These are phyloP conservation scores for Stegodyphus dumicola DNA, from an alignment of 1,140 invertebrate genomes.

Conservation along the genomic window DNA sequence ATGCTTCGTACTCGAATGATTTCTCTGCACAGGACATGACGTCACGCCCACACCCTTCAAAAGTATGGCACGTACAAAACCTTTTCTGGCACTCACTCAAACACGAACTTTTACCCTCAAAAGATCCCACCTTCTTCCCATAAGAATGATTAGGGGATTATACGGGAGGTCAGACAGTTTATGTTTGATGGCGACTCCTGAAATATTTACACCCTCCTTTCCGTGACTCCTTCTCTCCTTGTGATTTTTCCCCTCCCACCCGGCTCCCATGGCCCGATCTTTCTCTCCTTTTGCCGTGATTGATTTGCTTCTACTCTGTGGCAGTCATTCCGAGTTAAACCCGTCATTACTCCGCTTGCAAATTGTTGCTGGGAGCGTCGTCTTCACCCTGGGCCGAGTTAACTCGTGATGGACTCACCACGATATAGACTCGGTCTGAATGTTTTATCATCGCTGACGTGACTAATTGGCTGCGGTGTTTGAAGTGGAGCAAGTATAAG, in stretches of 20 bases:
- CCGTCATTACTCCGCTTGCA: conserved; percentile 18
- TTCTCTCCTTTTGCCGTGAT: conserved; percentile 8
- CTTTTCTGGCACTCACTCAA: background rate
- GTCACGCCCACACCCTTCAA: background rate
- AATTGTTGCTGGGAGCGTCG: conserved; percentile 5
- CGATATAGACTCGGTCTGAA: conserved; percentile 22
- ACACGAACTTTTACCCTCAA: background rate
- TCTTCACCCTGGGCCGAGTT: conserved; percentile 5
- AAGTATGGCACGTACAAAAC: background rate
- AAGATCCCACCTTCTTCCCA: background rate
- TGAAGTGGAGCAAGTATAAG: conserved; percentile 6
- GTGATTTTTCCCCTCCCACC: background rate
- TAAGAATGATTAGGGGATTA: conserved; percentile 54
- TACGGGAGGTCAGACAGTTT: conserved; percentile 55
- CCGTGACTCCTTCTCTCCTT: background rate
- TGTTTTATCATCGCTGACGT: conserved; percentile 56
- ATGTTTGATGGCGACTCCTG: conserved; percentile 53
- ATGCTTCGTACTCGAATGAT: too few species aligned
- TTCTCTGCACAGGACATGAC: background rate
- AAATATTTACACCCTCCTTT: conserved; percentile 48
- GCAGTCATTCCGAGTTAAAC: conserved; percentile 9
- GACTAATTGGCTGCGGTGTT: conserved; percentile 50
- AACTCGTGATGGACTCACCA: conserved; percentile 32
- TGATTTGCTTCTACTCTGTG: conserved; percentile 4
- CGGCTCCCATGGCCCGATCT: background rate